Conservation (phyloP, 2,888 invertebrate species). For the Deilephila porcellus region DNA sequence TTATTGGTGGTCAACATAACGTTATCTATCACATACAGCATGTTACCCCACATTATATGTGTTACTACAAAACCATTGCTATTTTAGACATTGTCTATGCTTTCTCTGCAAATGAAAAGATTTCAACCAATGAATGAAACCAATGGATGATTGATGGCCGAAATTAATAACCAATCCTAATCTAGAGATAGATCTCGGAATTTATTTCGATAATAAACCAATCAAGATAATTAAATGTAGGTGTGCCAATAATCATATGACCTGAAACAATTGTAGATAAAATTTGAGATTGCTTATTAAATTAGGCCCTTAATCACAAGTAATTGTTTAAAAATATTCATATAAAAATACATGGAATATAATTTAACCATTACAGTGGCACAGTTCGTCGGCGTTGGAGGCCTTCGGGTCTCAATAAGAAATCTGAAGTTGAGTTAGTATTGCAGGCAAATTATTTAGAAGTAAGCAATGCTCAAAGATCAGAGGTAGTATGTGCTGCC, state of each 20-base stretch:
- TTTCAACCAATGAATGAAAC: too few relatives aligned
- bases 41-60: too few relatives aligned
- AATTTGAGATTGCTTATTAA: background rate
- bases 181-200: background rate
- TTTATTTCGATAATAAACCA: too few relatives aligned
- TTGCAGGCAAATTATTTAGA: conserved; percentile 89
- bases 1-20: too few relatives aligned
- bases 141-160: background rate
- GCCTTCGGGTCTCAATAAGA: conserved; percentile 83
- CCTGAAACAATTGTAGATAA: too few relatives aligned
- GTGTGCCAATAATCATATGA: too few relatives aligned
- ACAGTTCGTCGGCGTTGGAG: conserved; percentile 90
- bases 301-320: background rate
- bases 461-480: conserved; percentile 83
- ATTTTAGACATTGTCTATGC: too few relatives aligned
- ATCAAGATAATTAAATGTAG: too few relatives aligned
- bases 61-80: too few relatives aligned
- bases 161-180: background rate
- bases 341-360: background rate
- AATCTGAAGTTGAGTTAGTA: conserved; percentile 88
- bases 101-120: too few relatives aligned
- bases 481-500: conserved; percentile 80
- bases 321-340: background rate
- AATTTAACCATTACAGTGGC: conserved; percentile 85
- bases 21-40: too few relatives aligned